These are phyloP conservation scores for Mesaphorura yosii DNA, from an alignment of 1,140 invertebrate genomes.

Conservation along the genomic window DNA sequence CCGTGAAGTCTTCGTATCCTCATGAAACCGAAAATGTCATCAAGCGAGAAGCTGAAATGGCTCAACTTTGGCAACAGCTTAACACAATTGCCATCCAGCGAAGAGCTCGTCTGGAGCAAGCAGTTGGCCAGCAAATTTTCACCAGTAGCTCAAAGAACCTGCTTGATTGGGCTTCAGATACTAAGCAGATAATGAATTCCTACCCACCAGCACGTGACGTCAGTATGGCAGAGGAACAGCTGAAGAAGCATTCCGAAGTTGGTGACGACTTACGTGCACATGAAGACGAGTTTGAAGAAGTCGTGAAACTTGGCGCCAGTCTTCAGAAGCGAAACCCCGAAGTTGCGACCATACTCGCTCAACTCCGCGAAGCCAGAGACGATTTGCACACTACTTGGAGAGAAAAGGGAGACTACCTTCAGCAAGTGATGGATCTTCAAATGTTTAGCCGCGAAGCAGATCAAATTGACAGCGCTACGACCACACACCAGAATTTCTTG, in stretches of 20 bases:
- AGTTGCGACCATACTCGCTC: conserved; percentile 56
- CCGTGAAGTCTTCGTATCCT: conserved; percentile 82
- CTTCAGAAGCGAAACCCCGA: conserved; percentile 56
- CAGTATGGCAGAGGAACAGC: conserved; percentile 73
- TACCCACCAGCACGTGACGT: conserved; percentile 75
- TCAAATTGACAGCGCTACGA: conserved; percentile 88
- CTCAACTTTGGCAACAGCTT: conserved; percentile 75
- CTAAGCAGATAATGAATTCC: conserved; percentile 68
- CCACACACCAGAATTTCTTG: conserved; percentile 84
- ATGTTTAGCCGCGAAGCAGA: conserved; percentile 92
- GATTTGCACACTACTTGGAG: conserved; percentile 62
- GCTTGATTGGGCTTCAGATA: conserved; percentile 60
- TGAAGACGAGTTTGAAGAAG: conserved; percentile 71
- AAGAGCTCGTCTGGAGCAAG: conserved; percentile 69
- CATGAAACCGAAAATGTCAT: conserved; percentile 76
- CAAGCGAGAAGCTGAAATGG: conserved; percentile 68
- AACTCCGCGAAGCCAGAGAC: conserved; percentile 60
- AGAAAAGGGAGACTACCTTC: conserved; percentile 67
- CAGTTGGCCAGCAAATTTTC: conserved; percentile 89
- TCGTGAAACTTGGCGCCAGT: conserved; percentile 62
- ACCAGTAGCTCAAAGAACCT: conserved; percentile 71
- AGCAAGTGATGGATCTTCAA: conserved; percentile 74
- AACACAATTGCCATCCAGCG: conserved; percentile 67
- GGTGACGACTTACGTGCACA: conserved; percentile 83
- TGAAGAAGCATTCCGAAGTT: conserved; percentile 84